These are phyloP conservation scores for Atherinomorus stipes DNA, from an alignment of 2,113 vertebrate species.

Conservation along the genomic window DNA sequence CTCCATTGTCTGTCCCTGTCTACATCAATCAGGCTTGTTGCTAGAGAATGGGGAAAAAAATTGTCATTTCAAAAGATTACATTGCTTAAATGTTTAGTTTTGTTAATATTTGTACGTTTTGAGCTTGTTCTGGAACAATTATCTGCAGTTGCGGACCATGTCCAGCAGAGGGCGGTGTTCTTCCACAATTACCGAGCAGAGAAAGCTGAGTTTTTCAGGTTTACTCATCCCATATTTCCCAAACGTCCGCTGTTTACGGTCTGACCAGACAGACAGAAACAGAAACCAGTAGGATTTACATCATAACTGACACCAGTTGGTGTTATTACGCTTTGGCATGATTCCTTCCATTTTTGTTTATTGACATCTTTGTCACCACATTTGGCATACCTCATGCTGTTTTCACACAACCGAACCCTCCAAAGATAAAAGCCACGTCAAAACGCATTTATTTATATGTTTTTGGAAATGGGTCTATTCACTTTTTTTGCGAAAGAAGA, in stretches of 20 bases:
- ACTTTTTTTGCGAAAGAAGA: no score
- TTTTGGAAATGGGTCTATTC: no score
- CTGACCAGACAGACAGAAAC: no score
- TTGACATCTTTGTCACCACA: no score
- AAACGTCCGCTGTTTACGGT: background rate
- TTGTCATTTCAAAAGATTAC: background rate
- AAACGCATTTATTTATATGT: no score
- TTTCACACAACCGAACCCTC: no score
- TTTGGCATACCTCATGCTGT: no score
- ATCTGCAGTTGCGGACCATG: background rate
- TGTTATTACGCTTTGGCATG: no score
- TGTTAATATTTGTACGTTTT: background rate
- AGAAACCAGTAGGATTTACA: no score
- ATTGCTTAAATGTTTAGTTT: background rate
- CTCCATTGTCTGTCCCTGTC: slow-evolving; percentile 20
- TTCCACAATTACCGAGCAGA: background rate
- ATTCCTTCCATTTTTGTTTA: no score
- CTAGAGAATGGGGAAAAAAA: slow-evolving; percentile 16
- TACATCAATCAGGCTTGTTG: slow-evolving; percentile 32
- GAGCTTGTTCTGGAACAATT: background rate
- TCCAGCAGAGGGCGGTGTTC: slow-evolving; percentile 51
- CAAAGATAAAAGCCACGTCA: no score
- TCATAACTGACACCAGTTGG: no score
- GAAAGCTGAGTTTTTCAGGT: accelerated
- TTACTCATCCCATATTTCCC: background rate